Evolutionary conservation across 2,888 invertebrate genomes (phyloP), one percentile per base, ranked within the genome.

Genomic region (Drosophila neotestacea): DNA sequence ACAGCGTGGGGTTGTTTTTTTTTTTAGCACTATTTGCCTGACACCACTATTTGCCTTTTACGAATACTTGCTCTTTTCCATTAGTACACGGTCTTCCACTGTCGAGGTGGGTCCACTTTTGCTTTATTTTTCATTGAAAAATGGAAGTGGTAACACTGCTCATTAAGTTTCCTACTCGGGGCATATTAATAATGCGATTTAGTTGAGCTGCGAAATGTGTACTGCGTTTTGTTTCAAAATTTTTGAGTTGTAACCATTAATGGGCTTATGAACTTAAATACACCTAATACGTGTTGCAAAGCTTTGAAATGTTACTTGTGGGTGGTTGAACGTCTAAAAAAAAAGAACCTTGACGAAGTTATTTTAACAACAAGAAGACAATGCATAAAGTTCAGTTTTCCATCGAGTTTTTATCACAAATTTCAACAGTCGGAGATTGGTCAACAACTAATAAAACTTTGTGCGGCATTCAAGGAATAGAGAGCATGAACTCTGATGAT

Each of bases 371-470:
- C 36, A 58, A 51, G 51, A 54, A 55, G 69, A 65, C 72, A 79
- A 70, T 52, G 46, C 64, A 11, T 6, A 46, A 70, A 81, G 62
- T 80, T 83, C 55, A n/a, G 44, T 60, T 51, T 47, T 38, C 36
- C 54, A 42, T 44, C 16, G 30, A 5, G 1, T 13, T 34, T 30
- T 60, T 55, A 58, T 5, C 38, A 48, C 48, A 44, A 41, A 78
- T 46, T 60, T 46, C 16, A 54, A 73, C 44, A 38, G 48, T 11
- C 46, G 13, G 32, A 51, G 62, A 70, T 71, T 86, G 88, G 86
- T 73, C 85, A 75, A 72, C 81, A 78, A 88, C 81, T 78, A 88
- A 84, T 78, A 78, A 84, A 88, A 88, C 79, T 88, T 83, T 76
- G 62, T 58, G 69, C 54, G 77, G 75, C 83, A 73, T 77, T 69